Conservation (phyloP, 2,888 invertebrate genomes). For the Drosophila conformis region DNA sequence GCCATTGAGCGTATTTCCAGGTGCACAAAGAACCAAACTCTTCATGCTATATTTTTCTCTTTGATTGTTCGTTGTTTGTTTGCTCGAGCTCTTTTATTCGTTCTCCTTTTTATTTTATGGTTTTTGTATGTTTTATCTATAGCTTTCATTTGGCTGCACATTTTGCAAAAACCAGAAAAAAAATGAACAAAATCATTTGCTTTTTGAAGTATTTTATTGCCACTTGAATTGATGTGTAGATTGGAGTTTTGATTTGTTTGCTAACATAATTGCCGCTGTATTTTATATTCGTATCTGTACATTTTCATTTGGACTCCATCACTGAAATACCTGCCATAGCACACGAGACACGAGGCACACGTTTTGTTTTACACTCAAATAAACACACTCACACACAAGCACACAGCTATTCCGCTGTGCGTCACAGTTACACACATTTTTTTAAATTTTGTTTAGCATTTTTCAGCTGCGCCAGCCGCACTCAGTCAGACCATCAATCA, state of each 20-base stretch:
- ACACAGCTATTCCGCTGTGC: constrained; percentile 33
- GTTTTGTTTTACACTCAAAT: constrained; percentile 10
- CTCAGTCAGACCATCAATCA: constrained; percentile 64
- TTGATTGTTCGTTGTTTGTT: constrained; percentile 45
- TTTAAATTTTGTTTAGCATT: constrained; percentile 68
- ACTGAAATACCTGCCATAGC: constrained; percentile 33
- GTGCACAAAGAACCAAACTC: constrained; percentile 62
- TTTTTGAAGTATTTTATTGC: constrained; percentile 59
- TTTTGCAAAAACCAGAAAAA: constrained; percentile 9
- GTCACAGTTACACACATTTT: constrained; percentile 51
- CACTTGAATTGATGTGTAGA: constrained; percentile 76
- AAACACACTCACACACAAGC: constrained; percentile 3
- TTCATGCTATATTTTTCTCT: constrained; percentile 14
- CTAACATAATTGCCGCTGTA: constrained; percentile 50
- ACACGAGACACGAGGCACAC: constrained; percentile 31
- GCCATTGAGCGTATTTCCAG: constrained; percentile 86
- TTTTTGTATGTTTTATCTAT: constrained; percentile 9
- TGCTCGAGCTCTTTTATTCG: constrained; percentile 38
- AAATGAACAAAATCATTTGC: constrained; percentile 30
- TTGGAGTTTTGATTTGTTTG: constrained; percentile 63
- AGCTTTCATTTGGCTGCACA: constrained; percentile 46
- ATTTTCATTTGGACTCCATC: constrained; percentile 48
- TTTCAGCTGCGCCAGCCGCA: constrained; percentile 67
- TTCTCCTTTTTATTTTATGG: constrained; percentile 20
- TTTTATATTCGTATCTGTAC: constrained; percentile 24